phyloP scores from a whole-genome alignment of 1,140 invertebrate genomes.

The Calliphora vicina region DNA sequence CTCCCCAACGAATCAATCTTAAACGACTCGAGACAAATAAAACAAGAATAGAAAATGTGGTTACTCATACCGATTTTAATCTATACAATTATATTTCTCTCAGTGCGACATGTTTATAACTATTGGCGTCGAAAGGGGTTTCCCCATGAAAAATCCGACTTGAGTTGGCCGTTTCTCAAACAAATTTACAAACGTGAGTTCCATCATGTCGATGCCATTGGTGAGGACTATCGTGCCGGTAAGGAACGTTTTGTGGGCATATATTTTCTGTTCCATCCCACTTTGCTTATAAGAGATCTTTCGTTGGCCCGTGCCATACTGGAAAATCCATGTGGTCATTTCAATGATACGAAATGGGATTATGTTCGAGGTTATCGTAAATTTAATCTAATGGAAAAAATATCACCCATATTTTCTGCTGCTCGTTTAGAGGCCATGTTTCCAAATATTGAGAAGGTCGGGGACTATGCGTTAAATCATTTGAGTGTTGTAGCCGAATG shows the following conservation, averaged over 20 bases:
- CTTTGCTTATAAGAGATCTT: slow-evolving; percentile 50
- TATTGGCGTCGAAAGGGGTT: slow-evolving; percentile 57
- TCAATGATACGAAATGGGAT: slow-evolving; percentile 53
- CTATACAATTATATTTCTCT: slow-evolving; percentile 52
- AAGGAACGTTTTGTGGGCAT: slow-evolving; percentile 50
- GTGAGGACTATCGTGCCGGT: slow-evolving; percentile 49
- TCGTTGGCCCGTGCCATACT: slow-evolving; percentile 49
- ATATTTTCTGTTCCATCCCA: slow-evolving; percentile 57
- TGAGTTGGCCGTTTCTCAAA: slow-evolving; percentile 48
- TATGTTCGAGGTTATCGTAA: slow-evolving; percentile 51
- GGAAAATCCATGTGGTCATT: slow-evolving; percentile 49
- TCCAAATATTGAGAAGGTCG: slow-evolving; percentile 47
- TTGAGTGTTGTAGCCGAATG: slow-evolving; percentile 29
- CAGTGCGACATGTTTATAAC: slow-evolving; percentile 55
- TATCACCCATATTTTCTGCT: slow-evolving; percentile 48
- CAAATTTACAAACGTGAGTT: slow-evolving; percentile 55
- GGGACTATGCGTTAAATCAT: slow-evolving; percentile 47
- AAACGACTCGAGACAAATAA: neutral
- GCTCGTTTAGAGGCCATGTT: slow-evolving; percentile 48
- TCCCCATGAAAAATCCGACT: slow-evolving; percentile 46
- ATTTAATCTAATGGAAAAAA: slow-evolving; percentile 54
- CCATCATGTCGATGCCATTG: slow-evolving; percentile 52
- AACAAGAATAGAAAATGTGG: slow-evolving; percentile 49
- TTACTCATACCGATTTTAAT: slow-evolving; percentile 54
- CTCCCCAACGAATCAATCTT: neutral